Evolutionary conservation across 2,888 invertebrate genomes (phyloP), one percentile per base, ranked within the genome.

Genomic region (Adela reaumurella): DNA sequence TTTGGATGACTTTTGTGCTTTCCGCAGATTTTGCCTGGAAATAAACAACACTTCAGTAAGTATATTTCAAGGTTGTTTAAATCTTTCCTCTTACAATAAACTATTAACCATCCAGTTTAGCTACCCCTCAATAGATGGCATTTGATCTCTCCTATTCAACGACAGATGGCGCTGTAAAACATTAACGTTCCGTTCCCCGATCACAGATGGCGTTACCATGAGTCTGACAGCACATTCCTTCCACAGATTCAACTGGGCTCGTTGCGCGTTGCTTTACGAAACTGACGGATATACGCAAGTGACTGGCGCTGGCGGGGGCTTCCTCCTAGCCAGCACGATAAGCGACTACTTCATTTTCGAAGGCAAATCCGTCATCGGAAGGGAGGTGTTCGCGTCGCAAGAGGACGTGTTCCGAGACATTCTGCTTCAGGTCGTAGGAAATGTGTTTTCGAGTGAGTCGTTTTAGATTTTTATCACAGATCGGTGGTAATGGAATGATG

Each of bases 181-280:
- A 8, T 3, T 17, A 17, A n/a, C 19, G 19, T 35, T 35, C 3
- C 35, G 35, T 14, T 35, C 6, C 14, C 14, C 35, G n/a, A 8
- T 8, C 14, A 35, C 35, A 35, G 35, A 35, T 35, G 35, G 35
- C 35, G 35, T 11, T 35, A 3, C 10, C 24, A n/a, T n/a, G n/a
- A n/a, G n/a, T n/a, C n/a, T n/a, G n/a, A n/a, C n/a, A n/a, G n/a
- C n/a, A n/a, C n/a, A n/a, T 46, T 54, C 56, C 59, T 61, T 57
- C 59, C 61, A 57, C 70, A 92, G 92, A 61, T 86, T 85, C 65
- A 71, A 80, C 35, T 94, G 93, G 93, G 74, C 72, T 6, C 87
- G 85, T 56, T 76, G 87, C 1, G 84, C 87, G 43, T 72, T 93
- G 50, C 71, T 94, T 55, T 94, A 92, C 67, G 89, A 92, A 57